phyloP scores from a whole-genome alignment of 2,113 vertebrate genomes.

The Sterrhoptilus dennistouni region DNA sequence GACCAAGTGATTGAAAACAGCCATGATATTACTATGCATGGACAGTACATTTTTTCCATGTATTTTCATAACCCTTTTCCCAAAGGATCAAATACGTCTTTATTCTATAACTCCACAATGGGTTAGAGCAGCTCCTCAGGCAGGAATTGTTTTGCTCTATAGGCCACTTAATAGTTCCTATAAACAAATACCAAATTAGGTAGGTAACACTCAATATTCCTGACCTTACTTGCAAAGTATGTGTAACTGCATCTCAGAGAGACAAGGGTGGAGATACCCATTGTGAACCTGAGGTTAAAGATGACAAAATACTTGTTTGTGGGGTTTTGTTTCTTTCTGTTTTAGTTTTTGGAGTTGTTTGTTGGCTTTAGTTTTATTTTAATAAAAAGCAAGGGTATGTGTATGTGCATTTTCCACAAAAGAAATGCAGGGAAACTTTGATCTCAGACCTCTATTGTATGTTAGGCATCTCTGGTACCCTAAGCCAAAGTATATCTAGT shows the following conservation, averaged over 20 bases:
- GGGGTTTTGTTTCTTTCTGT: background rate
- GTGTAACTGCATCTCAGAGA: background rate
- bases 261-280: background rate
- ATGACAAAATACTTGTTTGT: background rate
- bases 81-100: slow-evolving; percentile 42
- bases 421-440: background rate
- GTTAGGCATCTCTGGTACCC: background rate
- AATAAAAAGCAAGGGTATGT: background rate
- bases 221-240: background rate
- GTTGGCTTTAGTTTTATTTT: background rate
- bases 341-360: background rate
- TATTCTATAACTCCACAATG: slow-evolving; percentile 52
- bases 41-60: slow-evolving; percentile 52
- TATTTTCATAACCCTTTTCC: slow-evolving; percentile 61
- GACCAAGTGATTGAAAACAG: slow-evolving; percentile 59
- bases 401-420: background rate
- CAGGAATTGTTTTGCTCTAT: slow-evolving; percentile 13
- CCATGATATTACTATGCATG: background rate
- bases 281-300: background rate
- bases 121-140: slow-evolving; percentile 8
- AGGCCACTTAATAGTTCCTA: slow-evolving; percentile 36
- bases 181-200: slow-evolving; percentile 23
- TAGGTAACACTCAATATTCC: background rate
- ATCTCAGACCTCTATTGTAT: background rate
- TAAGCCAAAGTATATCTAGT: background rate